These are phyloP conservation scores for Aptenodytes patagonicus DNA, from an alignment of 2,113 vertebrate genomes.

Conservation along the genomic window DNA sequence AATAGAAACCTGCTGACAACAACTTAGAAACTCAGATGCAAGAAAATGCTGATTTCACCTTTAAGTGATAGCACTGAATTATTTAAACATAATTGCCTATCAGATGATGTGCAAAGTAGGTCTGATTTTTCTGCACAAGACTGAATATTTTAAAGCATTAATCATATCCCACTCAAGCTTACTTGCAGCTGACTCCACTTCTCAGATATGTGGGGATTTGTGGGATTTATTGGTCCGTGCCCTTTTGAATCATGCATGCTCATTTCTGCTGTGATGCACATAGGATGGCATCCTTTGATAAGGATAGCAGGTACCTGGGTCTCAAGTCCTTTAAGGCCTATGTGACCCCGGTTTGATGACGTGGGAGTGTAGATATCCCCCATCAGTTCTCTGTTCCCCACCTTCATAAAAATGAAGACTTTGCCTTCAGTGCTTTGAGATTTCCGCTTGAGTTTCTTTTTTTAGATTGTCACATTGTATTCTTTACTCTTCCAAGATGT, in stretches of 20 bases:
- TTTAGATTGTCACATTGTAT: neutral
- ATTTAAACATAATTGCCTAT: constrained; percentile 35
- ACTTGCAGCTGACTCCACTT: constrained; percentile 20
- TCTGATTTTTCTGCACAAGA: constrained; percentile 30
- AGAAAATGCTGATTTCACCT: constrained; percentile 22
- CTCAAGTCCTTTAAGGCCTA: neutral
- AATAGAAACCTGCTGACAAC: constrained; percentile 5
- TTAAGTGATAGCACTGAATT: constrained; percentile 12
- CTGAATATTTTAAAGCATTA: constrained; percentile 39
- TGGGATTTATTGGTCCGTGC: neutral
- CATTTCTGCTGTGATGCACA: neutral
- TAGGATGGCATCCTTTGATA: neutral
- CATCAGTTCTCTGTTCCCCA: neutral
- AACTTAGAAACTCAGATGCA: neutral
- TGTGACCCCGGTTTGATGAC: neutral
- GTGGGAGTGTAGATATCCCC: neutral
- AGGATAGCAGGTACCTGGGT: neutral
- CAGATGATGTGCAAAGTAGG: neutral
- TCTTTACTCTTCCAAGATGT: neutral
- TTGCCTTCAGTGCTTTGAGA: neutral
- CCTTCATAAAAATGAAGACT: neutral
- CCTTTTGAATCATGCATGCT: neutral
- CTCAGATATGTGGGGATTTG: neutral
- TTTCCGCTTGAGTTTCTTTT: neutral
- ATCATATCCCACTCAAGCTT: neutral